Evolutionary conservation across 2,888 invertebrate species (phyloP), one percentile per base, ranked within the genome.

Genomic region (Leucania comma): DNA sequence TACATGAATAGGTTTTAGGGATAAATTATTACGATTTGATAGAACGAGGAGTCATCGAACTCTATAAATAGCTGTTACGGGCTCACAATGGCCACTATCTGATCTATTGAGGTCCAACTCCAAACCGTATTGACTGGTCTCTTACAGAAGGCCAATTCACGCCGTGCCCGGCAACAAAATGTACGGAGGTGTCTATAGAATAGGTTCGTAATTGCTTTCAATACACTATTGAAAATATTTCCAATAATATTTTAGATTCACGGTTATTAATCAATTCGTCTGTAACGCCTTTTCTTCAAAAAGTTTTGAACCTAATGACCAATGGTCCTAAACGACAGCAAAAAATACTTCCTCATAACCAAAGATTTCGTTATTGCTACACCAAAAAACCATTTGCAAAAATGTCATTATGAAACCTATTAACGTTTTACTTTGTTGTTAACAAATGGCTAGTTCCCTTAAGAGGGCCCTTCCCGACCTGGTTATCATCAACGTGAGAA

Each of bases 1-100:
- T 63, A 51, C 69, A 74, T 83, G 73, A 84, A 85, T 79, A 79
- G 81, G 72, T 82, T 84, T 79, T 75, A 78, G 86, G 82, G 72
- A 82, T 84, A 82, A 76, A 76, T 74, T 77, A 81, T 80, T 79
- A 86, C 83, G 81, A 85, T 89, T 89, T 88, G 86, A 90, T 89
- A 86, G 72, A 82, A 60, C 81, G 78, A 71, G 75, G 85, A 90
- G 93, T 91, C 92, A 89, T 89, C 88, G 93, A 92, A 91, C 93
- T 91, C 87, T 83, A 83, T 90, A 92, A 92, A 92, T 91, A 87
- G 89, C 88, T 87, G 83, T 87, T 89, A 85, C 87, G 84, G 81
- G 65, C 85, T 84, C 87, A 93, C 92, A 91, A 93, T 92, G 80
- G 87, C 72, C 84, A 84, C 87, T 88, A 92, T 91, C 90, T 88